These are phyloP conservation scores for Galaxea fascicularis DNA, from an alignment of 92 coral and sea anemone genomes.

Conservation along the genomic window DNA sequence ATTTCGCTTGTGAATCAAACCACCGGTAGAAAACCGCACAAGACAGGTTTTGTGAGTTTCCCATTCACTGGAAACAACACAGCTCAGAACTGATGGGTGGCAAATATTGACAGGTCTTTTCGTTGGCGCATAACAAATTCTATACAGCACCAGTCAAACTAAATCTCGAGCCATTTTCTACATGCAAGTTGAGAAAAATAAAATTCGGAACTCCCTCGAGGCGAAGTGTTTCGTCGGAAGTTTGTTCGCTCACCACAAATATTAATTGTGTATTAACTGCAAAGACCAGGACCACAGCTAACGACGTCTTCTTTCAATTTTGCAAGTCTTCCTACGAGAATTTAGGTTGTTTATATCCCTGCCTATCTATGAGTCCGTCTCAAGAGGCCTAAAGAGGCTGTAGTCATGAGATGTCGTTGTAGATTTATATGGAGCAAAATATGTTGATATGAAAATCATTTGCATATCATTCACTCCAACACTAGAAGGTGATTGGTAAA, in stretches of 20 bases:
- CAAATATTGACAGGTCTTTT: neutral
- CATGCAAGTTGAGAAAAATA: neutral
- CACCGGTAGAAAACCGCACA: neutral
- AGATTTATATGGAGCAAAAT: neutral
- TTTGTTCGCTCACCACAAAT: neutral
- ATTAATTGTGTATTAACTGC: neutral
- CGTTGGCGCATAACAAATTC: neutral
- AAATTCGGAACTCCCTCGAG: neutral
- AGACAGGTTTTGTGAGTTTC: neutral
- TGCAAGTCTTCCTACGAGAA: neutral
- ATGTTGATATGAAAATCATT: neutral
- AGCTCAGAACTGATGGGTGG: neutral
- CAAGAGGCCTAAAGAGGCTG: neutral
- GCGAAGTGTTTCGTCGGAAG: neutral
- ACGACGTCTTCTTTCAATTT: neutral
- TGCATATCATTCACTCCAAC: neutral
- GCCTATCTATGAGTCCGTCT: neutral
- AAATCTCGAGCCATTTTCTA: constrained; percentile 6
- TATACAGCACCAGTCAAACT: constrained; percentile 8
- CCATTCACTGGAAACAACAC: neutral
- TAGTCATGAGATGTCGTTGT: neutral
- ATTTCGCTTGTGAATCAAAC: neutral
- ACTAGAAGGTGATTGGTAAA: neutral
- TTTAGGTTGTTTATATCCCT: neutral
- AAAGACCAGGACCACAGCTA: too few species aligned